A percentile compares a stretch with the other conserved stretches of the same genome.
phyloP scores from a whole-genome alignment of 2,888 invertebrate species.

The Caenorhabditis sp. region DNA sequence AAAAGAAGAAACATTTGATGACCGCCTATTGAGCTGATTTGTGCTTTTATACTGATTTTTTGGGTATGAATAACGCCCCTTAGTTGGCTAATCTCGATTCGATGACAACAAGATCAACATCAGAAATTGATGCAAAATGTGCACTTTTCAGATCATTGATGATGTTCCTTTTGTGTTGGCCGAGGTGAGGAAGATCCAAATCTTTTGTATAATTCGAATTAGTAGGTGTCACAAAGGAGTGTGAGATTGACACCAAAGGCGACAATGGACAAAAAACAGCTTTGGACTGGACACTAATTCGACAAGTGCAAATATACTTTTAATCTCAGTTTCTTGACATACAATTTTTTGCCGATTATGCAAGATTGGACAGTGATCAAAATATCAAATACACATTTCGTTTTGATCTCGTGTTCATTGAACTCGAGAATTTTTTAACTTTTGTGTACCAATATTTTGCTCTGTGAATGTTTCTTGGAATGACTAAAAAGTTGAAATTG shows the following conservation, averaged over 20 bases:
- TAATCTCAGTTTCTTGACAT: constrained; percentile 10
- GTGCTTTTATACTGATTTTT: background rate
- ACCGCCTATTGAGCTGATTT: background rate
- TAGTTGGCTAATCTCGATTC: background rate
- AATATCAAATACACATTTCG: too few species aligned
- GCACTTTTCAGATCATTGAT: background rate
- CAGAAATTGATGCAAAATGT: background rate
- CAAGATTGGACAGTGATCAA: too few species aligned
- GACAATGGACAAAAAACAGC: background rate
- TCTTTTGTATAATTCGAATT: constrained; percentile 28
- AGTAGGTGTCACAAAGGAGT: constrained; percentile 2
- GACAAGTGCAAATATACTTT: constrained; percentile 35
- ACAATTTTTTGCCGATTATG: background rate
- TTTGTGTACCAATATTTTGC: too few species aligned
- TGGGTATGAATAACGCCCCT: background rate
- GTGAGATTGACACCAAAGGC: constrained; percentile 13
- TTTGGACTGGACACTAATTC: constrained; percentile 19
- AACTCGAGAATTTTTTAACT: too few species aligned
- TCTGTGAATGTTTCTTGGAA: too few species aligned
- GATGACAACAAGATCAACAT: background rate
- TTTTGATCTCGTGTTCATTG: too few species aligned
- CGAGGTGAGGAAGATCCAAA: background rate
- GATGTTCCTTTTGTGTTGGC: background rate
- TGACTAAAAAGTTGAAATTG: too few species aligned
- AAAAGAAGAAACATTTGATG: background rate